These are phyloP conservation scores for Psix sp. DNA, from an alignment of 1,140 invertebrate genomes.

Conservation along the genomic window DNA sequence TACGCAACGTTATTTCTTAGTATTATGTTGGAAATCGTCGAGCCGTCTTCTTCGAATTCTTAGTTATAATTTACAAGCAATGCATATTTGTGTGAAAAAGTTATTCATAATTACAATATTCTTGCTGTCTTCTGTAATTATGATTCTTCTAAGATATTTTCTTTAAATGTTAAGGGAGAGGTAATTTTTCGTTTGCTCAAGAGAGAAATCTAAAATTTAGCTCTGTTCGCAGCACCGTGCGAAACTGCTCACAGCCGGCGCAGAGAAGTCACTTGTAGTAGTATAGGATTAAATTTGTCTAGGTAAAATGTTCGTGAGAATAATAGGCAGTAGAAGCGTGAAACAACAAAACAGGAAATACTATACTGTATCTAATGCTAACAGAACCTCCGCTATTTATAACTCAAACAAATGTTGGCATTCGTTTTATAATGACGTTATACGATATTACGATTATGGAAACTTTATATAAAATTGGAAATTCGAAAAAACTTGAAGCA, in stretches of 20 bases:
- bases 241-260: slow-evolving; percentile 46
- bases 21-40: slow-evolving; percentile 14
- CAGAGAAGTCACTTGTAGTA: slow-evolving; percentile 51
- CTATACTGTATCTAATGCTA: slow-evolving; percentile 53
- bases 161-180: neutral
- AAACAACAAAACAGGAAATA: slow-evolving; percentile 59
- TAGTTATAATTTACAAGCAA: too few relatives aligned
- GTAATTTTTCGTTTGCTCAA: slow-evolving; percentile 8
- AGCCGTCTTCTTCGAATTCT: neutral
- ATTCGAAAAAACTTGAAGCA: too few relatives aligned
- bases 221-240: slow-evolving; percentile 27
- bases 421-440: slow-evolving; percentile 8
- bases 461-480: too few relatives aligned
- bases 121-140: neutral
- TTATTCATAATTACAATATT: too few relatives aligned
- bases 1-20: slow-evolving; percentile 22
- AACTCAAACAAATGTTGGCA: slow-evolving; percentile 19
- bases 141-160: neutral
- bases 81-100: too few relatives aligned
- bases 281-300: slow-evolving; percentile 56
- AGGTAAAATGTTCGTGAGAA: slow-evolving; percentile 57
- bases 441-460: too few relatives aligned
- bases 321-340: slow-evolving; percentile 54
- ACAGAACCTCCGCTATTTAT: slow-evolving; percentile 51
- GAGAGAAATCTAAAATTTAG: slow-evolving; percentile 46